These are phyloP conservation scores for Addax nasomaculatus DNA, from an alignment of 2,113 vertebrate genomes.

Conservation along the genomic window DNA sequence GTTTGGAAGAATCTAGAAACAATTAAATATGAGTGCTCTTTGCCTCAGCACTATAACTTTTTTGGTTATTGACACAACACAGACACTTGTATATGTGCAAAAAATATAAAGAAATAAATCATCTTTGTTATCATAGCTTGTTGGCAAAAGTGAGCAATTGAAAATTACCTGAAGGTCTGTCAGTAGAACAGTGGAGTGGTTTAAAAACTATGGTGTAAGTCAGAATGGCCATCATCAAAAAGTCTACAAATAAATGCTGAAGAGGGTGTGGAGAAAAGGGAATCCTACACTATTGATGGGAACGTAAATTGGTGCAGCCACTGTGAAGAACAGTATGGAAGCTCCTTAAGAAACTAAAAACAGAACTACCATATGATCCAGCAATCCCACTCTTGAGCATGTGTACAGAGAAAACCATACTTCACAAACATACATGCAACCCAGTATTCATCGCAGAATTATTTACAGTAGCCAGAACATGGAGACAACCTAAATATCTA, in stretches of 20 bases:
- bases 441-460: not conserved
- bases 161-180: not conserved
- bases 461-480: not conserved
- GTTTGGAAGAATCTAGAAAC: not conserved
- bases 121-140: not conserved
- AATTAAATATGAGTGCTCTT: not conserved
- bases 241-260: not conserved
- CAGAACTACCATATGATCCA: not conserved
- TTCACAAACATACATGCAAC: not conserved
- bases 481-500: not conserved
- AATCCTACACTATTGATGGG: not conserved
- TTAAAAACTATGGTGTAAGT: not conserved
- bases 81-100: not conserved
- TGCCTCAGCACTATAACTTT: not conserved
- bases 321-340: not conserved
- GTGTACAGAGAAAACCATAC: not conserved
- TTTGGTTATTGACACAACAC: not conserved
- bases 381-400: not conserved
- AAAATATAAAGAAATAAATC: not conserved
- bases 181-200: not conserved
- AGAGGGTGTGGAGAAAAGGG: not conserved
- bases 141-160: not conserved
- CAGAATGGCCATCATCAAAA: not conserved
- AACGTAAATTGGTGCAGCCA: not conserved
- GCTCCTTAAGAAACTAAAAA: not conserved